These are phyloP conservation scores for Coenobita brevimanus DNA, from an alignment of 1,140 invertebrate species.

Conservation along the genomic window DNA sequence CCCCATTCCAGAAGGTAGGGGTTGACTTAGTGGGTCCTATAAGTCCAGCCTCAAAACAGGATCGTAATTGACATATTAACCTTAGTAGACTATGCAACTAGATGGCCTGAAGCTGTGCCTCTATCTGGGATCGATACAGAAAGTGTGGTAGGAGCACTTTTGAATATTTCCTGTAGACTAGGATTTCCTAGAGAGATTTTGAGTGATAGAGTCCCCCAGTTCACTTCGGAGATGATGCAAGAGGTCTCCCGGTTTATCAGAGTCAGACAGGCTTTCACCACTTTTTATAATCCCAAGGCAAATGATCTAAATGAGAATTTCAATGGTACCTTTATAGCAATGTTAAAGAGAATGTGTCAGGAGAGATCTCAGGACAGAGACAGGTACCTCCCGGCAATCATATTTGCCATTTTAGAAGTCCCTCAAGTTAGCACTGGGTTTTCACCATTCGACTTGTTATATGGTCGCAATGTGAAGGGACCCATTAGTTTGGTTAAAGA, in stretches of 20 bases:
- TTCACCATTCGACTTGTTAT: no score
- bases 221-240: not conserved
- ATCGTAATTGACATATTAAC: not conserved
- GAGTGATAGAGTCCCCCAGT: no score
- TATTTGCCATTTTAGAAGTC: not conserved
- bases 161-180: no score
- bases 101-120: constrained; percentile 8
- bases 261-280: not conserved
- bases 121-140: not conserved
- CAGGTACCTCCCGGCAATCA: not conserved
- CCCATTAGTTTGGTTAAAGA: no score
- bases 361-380: not conserved
- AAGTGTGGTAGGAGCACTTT: no score
- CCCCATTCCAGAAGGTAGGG: constrained; percentile 1
- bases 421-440: not conserved
- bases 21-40: not conserved
- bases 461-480: no score
- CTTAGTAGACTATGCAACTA: constrained; percentile 9
- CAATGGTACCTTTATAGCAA: constrained; percentile 4
- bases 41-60: not conserved
- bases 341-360: not conserved
- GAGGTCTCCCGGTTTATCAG: not conserved
- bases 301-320: constrained; percentile 3
- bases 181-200: no score
- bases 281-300: not conserved